These are phyloP conservation scores for Chrysolina americana DNA, from an alignment of 2,888 invertebrate species.

Conservation along the genomic window DNA sequence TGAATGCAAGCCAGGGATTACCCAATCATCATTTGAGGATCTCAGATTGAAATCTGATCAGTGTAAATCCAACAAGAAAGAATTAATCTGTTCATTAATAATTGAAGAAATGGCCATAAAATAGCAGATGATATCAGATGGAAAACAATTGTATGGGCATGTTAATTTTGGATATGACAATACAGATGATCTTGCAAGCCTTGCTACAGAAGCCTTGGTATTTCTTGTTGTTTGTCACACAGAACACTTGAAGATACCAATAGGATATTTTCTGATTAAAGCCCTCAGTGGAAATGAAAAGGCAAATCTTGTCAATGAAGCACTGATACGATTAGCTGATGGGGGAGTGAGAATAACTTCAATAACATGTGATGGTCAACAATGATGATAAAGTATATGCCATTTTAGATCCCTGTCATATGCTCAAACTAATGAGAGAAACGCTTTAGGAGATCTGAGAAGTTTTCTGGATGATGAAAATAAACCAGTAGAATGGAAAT, in stretches of 20 bases:
- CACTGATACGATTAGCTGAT: slow-evolving; percentile 20
- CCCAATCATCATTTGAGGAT: neutral
- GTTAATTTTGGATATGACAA: slow-evolving; percentile 14
- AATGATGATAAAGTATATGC: neutral
- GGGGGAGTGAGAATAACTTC: slow-evolving; percentile 6
- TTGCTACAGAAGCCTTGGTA: slow-evolving; percentile 18
- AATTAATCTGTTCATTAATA: slow-evolving; percentile 9
- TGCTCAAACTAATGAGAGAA: slow-evolving; percentile 35
- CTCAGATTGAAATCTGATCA: slow-evolving; percentile 6
- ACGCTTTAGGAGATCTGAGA: slow-evolving; percentile 11
- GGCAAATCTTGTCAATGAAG: slow-evolving; percentile 30
- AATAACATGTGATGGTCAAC: slow-evolving; percentile 20
- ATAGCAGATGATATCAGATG: too few relatives aligned
- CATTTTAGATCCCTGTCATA: slow-evolving; percentile 35
- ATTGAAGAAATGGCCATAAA: too few relatives aligned
- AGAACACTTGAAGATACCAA: slow-evolving; percentile 38
- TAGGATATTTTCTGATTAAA: slow-evolving; percentile 40
- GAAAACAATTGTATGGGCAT: too few relatives aligned
- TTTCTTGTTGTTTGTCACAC: slow-evolving; percentile 28
- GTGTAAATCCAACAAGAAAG: neutral
- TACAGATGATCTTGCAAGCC: slow-evolving; percentile 23
- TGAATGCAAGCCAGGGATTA: slow-evolving; percentile 28
- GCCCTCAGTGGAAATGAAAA: slow-evolving; percentile 37
- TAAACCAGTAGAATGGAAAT: slow-evolving; percentile 28
- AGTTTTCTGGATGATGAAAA: slow-evolving; percentile 17